Evolutionary conservation across 2,888 invertebrate genomes (phyloP).

Genomic region (Neria commutata): DNA sequence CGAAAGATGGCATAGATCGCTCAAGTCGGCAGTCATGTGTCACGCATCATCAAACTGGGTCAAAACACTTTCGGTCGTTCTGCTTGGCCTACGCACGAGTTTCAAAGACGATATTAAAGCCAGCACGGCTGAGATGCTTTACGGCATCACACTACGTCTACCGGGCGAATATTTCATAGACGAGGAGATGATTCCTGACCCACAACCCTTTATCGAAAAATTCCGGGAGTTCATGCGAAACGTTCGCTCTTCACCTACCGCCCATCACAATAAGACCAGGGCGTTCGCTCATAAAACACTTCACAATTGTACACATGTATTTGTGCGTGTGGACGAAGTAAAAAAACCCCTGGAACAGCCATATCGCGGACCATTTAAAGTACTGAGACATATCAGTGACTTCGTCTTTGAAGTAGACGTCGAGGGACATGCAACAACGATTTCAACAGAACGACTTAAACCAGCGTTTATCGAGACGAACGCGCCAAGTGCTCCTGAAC

Average conservation of each 20-base stretch:
- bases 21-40: slow-evolving; percentile 47
- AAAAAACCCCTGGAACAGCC: slow-evolving; percentile 26
- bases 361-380: slow-evolving; percentile 26
- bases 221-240: slow-evolving; percentile 20
- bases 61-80: slow-evolving; percentile 43
- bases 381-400: slow-evolving; percentile 16
- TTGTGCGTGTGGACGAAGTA: slow-evolving; percentile 23
- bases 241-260: slow-evolving; percentile 19
- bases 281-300: slow-evolving; percentile 26
- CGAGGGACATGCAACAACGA: background rate
- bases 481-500: no score
- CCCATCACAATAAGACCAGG: slow-evolving; percentile 18
- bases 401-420: slow-evolving; percentile 6
- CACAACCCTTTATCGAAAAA: slow-evolving; percentile 17
- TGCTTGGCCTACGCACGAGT: slow-evolving; percentile 47
- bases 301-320: slow-evolving; percentile 22
- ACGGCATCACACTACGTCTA: slow-evolving; percentile 41
- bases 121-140: slow-evolving; percentile 45
- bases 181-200: slow-evolving; percentile 16
- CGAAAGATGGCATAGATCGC: slow-evolving; percentile 54
- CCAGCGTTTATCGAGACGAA: no score
- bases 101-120: slow-evolving; percentile 43
- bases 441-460: slow-evolving; percentile 8
- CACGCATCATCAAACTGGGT: slow-evolving; percentile 40
- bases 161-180: slow-evolving; percentile 33